Evolutionary conservation across 1,140 invertebrate genomes (phyloP), one percentile per base, ranked within the genome.

Genomic region (Daktulosphaira vitifoliae): DNA sequence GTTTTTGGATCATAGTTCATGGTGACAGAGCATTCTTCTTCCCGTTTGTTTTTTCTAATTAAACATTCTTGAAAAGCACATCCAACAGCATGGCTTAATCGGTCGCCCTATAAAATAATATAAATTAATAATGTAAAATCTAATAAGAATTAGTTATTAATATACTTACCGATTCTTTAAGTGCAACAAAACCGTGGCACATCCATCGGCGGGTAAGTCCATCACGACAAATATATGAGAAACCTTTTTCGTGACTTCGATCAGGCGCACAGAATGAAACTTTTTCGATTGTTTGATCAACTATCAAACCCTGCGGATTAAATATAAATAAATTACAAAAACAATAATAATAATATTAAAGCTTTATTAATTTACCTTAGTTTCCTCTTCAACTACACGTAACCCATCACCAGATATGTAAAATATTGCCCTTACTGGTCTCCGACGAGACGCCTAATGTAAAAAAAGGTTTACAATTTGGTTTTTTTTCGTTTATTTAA

Each of bases 231-330:
- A 92, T 91, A 74, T 90, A 96, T 65, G 91, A 92, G 76, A 99
- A 99, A 11, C 96, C 97, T 69, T 92, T 88, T 70, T 98, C 95
- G 73, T 98, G 91, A 75, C 98, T 97, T 65, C 96, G 82, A 78
- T 99, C 97, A 0, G 97, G 97, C 8, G 97, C 95, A 78, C 97
- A 99, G 77, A 99, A 99, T 3, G 96, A 99, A 0, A 99, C 97
- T 77, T 99, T 99, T 74, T 99, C 97, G 67, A 99, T 99, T 3
- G 96, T 99, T 77, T 99, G 97, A 79, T 99, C 97, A 15, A 99
- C 94, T 68, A 99, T 94, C 50, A 99, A 80, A 25, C 95, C 96
- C 78, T 82, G 70, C 15, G 73, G 67, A 52, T 8, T n/a, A n/a
- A n/a, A n/a, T n/a, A n/a, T n/a, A n/a, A 68, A 52, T 33, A 68